These are phyloP conservation scores for Rhagologus leucostigma DNA, from an alignment of 2,113 vertebrate genomes.

Conservation along the genomic window DNA sequence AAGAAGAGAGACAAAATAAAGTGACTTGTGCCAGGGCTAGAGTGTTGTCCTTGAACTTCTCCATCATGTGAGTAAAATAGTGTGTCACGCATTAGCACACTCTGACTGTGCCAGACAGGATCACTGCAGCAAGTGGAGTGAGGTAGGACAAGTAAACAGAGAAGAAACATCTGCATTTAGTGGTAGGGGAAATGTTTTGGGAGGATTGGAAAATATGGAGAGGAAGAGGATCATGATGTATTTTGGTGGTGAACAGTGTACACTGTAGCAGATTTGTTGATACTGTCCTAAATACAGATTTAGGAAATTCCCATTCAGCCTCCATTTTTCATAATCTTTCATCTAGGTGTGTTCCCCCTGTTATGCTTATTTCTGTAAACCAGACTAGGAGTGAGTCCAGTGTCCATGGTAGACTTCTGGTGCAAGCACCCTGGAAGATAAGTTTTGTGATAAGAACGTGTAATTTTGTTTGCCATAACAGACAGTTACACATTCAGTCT, in stretches of 20 bases:
- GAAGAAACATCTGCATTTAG: background rate
- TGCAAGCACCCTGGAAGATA: background rate
- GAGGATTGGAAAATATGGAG: background rate
- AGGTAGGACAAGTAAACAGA: background rate
- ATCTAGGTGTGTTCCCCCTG: background rate
- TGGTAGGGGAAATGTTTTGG: background rate
- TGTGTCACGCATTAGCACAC: fast-evolving
- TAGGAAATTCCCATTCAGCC: background rate
- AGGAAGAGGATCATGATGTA: background rate
- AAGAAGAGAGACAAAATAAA: background rate
- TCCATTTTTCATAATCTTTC: background rate
- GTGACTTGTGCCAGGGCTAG: background rate
- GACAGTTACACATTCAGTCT: background rate
- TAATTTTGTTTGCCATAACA: background rate
- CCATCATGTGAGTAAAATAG: background rate
- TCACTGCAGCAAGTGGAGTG: background rate
- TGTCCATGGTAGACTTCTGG: background rate
- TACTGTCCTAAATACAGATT: background rate
- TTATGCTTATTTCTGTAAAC: background rate
- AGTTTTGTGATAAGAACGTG: background rate
- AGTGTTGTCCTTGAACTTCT: background rate
- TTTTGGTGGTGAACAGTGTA: background rate
- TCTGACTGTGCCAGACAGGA: background rate
- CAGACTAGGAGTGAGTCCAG: background rate
- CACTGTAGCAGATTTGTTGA: background rate